Evolutionary conservation across 2,797 vertebrate species (phyloP).

Genomic region (Apogon hyalosoma): DNA sequence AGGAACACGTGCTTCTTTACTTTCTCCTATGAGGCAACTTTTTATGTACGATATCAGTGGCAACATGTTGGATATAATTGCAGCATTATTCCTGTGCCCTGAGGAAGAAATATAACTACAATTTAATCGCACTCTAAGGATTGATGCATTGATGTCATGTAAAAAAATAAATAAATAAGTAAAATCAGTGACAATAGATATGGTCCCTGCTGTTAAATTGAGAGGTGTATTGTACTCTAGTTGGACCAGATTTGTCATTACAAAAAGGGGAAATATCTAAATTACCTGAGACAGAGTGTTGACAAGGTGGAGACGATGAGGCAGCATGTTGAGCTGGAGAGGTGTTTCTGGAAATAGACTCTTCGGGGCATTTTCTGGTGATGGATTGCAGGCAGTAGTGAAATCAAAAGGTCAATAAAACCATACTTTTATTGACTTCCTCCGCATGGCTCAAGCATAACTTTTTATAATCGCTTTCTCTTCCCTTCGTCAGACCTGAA

Average conservation of each 20-base stretch:
- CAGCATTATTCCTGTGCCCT: conserved; percentile 11
- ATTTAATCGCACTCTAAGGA: background rate
- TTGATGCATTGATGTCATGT: background rate
- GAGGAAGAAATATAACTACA: conserved; percentile 10
- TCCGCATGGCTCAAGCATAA: conserved; percentile 18
- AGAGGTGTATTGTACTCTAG: background rate
- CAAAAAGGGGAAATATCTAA: too few species aligned
- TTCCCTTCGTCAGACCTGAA: conserved; percentile 7
- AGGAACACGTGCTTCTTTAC: conserved; percentile 23
- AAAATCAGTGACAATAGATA: background rate
- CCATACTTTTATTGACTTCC: conserved; percentile 57
- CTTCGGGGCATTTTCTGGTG: conserved; percentile 54
- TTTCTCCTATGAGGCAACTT: conserved; percentile 22
- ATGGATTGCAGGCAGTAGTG: conserved; percentile 75
- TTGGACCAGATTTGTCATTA: too few species aligned
- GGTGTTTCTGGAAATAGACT: conserved; percentile 13
- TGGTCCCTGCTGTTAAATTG: background rate
- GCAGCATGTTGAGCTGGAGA: conserved; percentile 41
- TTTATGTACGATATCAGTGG: conserved; percentile 16
- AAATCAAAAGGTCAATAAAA: conserved; percentile 74
- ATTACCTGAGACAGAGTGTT: too few species aligned
- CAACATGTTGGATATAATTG: conserved; percentile 13
- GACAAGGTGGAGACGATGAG: conserved; percentile 17
- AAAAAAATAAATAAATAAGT: background rate
- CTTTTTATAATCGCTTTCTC: conserved; percentile 58